phyloP scores from a whole-genome alignment of 53 echinoderm and acorn worm species.

The Paracentrotus lividus region DNA sequence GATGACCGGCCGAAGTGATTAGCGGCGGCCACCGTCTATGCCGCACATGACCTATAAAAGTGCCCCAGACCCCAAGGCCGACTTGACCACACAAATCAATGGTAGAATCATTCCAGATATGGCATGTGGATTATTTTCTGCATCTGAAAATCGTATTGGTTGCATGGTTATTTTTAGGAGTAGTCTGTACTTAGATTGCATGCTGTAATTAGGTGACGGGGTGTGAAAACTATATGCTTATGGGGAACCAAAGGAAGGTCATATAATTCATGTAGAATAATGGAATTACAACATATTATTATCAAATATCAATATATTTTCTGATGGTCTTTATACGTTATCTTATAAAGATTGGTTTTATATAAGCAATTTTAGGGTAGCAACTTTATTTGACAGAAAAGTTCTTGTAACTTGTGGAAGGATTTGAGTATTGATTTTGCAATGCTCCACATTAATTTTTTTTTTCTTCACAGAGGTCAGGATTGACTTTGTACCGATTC shows the following conservation, averaged over 20 bases:
- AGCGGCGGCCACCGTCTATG: constrained; percentile 29
- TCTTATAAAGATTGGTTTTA: not conserved
- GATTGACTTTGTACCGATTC: too few relatives aligned
- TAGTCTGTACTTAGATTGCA: not conserved
- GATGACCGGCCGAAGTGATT: constrained; percentile 52
- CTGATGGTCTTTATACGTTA: not conserved
- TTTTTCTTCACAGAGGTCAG: too few relatives aligned
- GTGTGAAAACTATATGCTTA: constrained; percentile 4
- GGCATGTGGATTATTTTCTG: constrained; percentile 31
- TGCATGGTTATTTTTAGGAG: not conserved
- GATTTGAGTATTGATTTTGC: not conserved
- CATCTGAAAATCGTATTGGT: not conserved
- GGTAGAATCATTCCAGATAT: constrained; percentile 34
- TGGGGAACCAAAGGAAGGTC: not conserved
- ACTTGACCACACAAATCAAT: constrained; percentile 15
- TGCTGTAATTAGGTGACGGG: constrained; percentile 6
- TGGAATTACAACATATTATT: too few relatives aligned
- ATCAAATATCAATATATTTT: not conserved
- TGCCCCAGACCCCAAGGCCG: constrained; percentile 38
- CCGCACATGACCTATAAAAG: constrained; percentile 25
- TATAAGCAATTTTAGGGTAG: not conserved
- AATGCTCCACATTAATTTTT: too few relatives aligned
- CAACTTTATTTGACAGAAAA: not conserved
- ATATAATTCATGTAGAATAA: not conserved
- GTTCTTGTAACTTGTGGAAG: not conserved